Base-by-base conservation (phyloP, 2,888 invertebrate genomes). In the Meloe dianella region DNA sequence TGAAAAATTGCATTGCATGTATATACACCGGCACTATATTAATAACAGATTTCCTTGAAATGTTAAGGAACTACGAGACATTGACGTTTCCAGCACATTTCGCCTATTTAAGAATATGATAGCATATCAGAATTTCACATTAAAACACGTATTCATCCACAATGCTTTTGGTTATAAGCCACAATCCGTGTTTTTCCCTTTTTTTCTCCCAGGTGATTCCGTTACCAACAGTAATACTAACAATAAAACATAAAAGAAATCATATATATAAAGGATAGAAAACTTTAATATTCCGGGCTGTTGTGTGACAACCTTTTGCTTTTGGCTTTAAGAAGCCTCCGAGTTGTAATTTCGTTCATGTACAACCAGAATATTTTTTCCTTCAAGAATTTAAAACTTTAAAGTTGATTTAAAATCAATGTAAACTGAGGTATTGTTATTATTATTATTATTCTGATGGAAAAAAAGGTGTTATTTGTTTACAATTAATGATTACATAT, bases 1-100 rank as follows among this genome's bases (percentile, higher is more conserved):
- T 56, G 24, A 54, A 54, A 35, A 20, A 57, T 63, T 63, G 38
- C 58, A 63, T 63, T 56, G 63, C 63, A 59, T 66, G 63, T 56
- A n/a, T n/a, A n/a, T n/a, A 35, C 14, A 17, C 59, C 35, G 4
- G 57, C 66, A 60, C 24, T 63, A 38, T 58, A 66, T 57, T 66
- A 66, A 67, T 64, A 61, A 67, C 24, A 60, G 38, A 47, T 62
- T 47, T 58, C 62, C 35, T 24, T 38, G 24, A 6, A 35, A 24
- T 32, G 17, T n/a, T 27, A 47, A 30, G 29, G 51, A 20, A 67
- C 12, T 57, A 27, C 17, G 57, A 57, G 63, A 60, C 61, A 57
- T 63, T 67, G 65, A 65, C 58, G 58, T 58, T 29, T 22, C 65
- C 61, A n/a, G 32, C 20, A n/a, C 41, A 47, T 47, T 47, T 47